These are phyloP conservation scores for Spilogale gracilis DNA, from an alignment of 2,113 vertebrate species.

Conservation along the genomic window DNA sequence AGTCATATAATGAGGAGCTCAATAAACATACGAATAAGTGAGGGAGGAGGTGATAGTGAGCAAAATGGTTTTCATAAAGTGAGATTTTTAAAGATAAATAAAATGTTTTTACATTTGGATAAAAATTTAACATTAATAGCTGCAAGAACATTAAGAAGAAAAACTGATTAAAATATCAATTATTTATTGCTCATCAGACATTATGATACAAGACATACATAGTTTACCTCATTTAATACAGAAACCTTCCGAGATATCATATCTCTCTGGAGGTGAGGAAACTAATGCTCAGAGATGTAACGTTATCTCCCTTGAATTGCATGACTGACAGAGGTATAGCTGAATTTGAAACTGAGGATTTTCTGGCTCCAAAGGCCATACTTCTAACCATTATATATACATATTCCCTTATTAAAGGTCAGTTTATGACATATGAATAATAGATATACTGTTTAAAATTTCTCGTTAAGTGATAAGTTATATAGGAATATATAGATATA, in stretches of 20 bases:
- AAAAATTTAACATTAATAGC: not conserved
- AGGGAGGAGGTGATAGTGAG: not conserved
- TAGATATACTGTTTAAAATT: conserved; percentile 57
- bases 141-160: not conserved
- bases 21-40: not conserved
- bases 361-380: not conserved
- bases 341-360: not conserved
- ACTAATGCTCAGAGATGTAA: conserved; percentile 3
- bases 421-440: conserved; percentile 67
- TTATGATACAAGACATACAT: not conserved
- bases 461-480: conserved; percentile 42
- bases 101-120: conserved; percentile 28
- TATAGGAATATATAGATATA: not conserved
- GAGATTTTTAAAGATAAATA: conserved; percentile 20
- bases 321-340: not conserved
- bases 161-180: not conserved
- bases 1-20: not conserved
- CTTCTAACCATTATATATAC: not conserved
- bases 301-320: not conserved
- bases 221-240: not conserved
- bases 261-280: not conserved
- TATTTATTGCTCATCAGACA: not conserved
- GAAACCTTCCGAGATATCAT: not conserved
- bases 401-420: conserved; percentile 36
- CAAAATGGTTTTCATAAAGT: conserved; percentile 22